Evolutionary conservation across 2,797 vertebrate species (phyloP).

Genomic region (Gymnoscopelus braueri): DNA sequence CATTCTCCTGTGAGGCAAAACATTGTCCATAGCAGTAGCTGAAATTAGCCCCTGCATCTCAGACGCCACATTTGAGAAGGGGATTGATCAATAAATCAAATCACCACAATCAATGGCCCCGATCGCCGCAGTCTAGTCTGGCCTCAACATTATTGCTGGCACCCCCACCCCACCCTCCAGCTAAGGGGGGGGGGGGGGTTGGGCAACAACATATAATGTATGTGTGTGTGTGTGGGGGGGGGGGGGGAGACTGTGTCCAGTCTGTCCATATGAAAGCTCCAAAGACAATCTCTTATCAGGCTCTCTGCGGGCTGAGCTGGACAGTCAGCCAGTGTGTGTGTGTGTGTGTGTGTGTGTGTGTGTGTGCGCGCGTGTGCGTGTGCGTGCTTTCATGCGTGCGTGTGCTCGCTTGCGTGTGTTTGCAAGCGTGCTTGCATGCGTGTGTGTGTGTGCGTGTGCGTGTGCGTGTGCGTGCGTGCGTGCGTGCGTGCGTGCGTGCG

Average conservation of each 20-base stretch:
- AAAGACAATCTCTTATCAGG: constrained; percentile 72
- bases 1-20: constrained; percentile 86
- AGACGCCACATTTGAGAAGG: constrained; percentile 88
- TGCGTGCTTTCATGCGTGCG: no score
- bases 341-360: not conserved
- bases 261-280: constrained; percentile 67
- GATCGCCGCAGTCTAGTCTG: constrained; percentile 96
- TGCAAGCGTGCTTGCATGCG: not conserved
- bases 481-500: not conserved
- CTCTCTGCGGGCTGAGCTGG: constrained; percentile 44
- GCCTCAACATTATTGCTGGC: constrained; percentile 94
- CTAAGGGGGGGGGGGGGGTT: constrained; percentile 31
- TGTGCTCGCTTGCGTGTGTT: not conserved
- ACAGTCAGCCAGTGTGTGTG: constrained; percentile 19
- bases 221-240: constrained; percentile 44
- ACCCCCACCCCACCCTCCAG: constrained; percentile 50
- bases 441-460: no score
- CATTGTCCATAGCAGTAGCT: constrained; percentile 90
- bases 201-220: constrained; percentile 5
- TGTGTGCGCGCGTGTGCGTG: not conserved
- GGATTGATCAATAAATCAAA: constrained; percentile 99
- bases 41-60: constrained; percentile 93
- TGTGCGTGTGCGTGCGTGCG: constrained; percentile 3
- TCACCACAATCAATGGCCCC: constrained; percentile 94
- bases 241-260: constrained; percentile 16